A percentile compares a stretch with the other conserved stretches of the same genome.
Conservation (phyloP, 2,888 invertebrate genomes). For the Nysson spinosus region DNA sequence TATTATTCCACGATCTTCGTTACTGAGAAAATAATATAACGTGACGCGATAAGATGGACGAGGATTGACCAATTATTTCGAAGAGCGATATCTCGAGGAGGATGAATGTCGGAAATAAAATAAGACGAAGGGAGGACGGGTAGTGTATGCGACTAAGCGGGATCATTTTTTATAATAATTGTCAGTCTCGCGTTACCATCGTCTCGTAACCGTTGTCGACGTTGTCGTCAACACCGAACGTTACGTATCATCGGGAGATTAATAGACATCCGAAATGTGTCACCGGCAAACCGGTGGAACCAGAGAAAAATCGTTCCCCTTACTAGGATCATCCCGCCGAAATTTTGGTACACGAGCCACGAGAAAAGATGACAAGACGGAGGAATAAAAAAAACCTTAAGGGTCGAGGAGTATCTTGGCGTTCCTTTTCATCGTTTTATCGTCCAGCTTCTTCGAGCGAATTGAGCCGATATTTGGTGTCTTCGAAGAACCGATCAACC, state of each 20-base stretch:
- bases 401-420: not conserved
- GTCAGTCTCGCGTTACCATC: constrained; percentile 51
- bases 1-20: too few relatives aligned
- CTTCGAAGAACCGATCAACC: too few relatives aligned
- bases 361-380: not conserved
- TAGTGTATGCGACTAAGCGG: too few relatives aligned
- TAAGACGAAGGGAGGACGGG: not conserved
- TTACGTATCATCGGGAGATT: constrained; percentile 44
- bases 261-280: constrained; percentile 50
- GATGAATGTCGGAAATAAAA: not conserved
- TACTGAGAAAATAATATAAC: too few relatives aligned
- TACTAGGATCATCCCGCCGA: constrained; percentile 13
- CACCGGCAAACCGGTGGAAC: constrained; percentile 16
- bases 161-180: constrained; percentile 63
- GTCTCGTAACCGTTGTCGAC: constrained; percentile 11
- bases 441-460: too few relatives aligned
- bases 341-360: constrained; percentile 14
- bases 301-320: constrained; percentile 37
- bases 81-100: not conserved
- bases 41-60: too few relatives aligned
- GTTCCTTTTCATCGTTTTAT: not conserved
- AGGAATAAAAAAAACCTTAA: constrained; percentile 3
- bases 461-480: too few relatives aligned
- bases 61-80: too few relatives aligned
- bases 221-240: constrained; percentile 11